Conservation (phyloP, 2,888 invertebrate species). For the Philereme transversata region DNA sequence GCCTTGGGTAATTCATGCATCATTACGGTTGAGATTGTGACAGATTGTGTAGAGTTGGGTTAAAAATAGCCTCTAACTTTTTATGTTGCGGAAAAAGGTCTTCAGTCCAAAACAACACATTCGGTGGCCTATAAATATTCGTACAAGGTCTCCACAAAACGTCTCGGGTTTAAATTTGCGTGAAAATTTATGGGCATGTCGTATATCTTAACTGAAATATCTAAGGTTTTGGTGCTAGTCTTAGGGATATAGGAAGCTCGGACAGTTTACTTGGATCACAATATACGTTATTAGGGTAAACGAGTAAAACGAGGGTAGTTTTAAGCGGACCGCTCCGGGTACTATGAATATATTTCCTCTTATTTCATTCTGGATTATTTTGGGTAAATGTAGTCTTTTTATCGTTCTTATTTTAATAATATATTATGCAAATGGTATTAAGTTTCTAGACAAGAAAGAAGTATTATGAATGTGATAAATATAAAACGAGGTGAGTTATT, state of each 20-base stretch:
- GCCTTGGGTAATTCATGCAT: no score
- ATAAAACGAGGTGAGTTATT: no score
- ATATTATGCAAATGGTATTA: neutral
- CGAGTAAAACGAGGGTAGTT: conserved; percentile 26
- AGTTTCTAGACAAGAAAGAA: no score
- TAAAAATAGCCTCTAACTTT: conserved; percentile 17
- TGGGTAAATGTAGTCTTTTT: conserved; percentile 12
- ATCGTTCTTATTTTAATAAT: conserved; percentile 15
- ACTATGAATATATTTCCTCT: conserved; percentile 24
- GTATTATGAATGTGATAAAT: no score
- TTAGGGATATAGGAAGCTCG: conserved; percentile 39
- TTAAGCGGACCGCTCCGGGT: conserved; percentile 21
- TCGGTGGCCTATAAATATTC: conserved; percentile 56
- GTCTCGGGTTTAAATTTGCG: conserved; percentile 60
- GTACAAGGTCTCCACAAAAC: conserved; percentile 41
- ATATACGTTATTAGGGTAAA: conserved; percentile 31
- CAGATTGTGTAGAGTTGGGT: neutral
- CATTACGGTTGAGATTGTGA: no score
- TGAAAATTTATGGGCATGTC: conserved; percentile 68
- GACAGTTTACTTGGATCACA: conserved; percentile 47
- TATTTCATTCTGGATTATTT: conserved; percentile 17
- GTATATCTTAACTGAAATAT: conserved; percentile 59
- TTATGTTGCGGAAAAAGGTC: conserved; percentile 22
- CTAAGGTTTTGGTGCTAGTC: conserved; percentile 47
- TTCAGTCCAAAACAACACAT: conserved; percentile 38